Conservation (phyloP, 2,888 invertebrate genomes). For the Drosophila infuscata region DNA sequence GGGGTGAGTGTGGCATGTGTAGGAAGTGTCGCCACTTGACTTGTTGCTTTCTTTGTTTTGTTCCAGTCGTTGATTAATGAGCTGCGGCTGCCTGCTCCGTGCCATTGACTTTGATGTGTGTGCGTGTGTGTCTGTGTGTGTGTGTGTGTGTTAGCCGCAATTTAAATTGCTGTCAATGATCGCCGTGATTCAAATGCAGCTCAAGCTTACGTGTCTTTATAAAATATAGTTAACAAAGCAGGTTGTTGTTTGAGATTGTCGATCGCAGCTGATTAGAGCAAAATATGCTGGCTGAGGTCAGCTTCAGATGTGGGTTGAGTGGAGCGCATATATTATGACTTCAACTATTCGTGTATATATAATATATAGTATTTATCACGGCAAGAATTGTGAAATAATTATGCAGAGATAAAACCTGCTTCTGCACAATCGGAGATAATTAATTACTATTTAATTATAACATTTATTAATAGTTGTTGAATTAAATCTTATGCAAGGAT, state of each 20-base stretch:
- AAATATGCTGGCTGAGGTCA: slow-evolving; percentile 16
- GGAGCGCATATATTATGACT: not conserved
- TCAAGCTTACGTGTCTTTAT: slow-evolving; percentile 17
- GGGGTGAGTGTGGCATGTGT: slow-evolving; percentile 20
- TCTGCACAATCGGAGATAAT: not conserved
- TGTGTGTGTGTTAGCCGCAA: slow-evolving; percentile 33
- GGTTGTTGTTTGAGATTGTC: slow-evolving; percentile 47
- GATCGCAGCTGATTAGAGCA: slow-evolving; percentile 53
- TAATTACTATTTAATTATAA: not conserved
- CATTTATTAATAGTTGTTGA: not conserved
- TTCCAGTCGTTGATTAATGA: slow-evolving; percentile 69
- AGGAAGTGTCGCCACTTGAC: slow-evolving; percentile 74
- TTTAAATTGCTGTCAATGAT: slow-evolving; percentile 27
- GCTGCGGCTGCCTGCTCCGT: slow-evolving; percentile 50
- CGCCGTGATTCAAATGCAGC: slow-evolving; percentile 47
- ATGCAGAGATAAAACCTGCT: not conserved
- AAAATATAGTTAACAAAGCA: slow-evolving; percentile 28
- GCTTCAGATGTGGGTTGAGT: slow-evolving; percentile 7
- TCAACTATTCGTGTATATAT: not conserved
- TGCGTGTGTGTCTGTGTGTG: slow-evolving; percentile 38
- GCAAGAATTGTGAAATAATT: not conserved
- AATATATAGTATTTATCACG: not conserved
- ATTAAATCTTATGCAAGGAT: not conserved
- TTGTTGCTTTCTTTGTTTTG: slow-evolving; percentile 68
- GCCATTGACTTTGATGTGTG: slow-evolving; percentile 57